A percentile compares a stretch with the other conserved stretches of the same genome.
These are phyloP conservation scores for Danio rerio DNA, from an alignment of 2,113 vertebrate genomes.

Conservation along the genomic window GRCz12tu NC_133190.1:43983001-43983500, in stretches of 20 bases:
- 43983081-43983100: conserved; percentile 62
- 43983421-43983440: too few species aligned
- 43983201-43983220: neutral
- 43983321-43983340: too few species aligned
- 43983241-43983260: neutral
- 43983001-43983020: neutral
- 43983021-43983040: conserved; percentile 52
- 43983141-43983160: conserved; percentile 67
- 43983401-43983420: too few species aligned
- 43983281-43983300: neutral
- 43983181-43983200: neutral
- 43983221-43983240: neutral
- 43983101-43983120: conserved; percentile 64
- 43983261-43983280: neutral
- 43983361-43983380: too few species aligned
- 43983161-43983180: conserved; percentile 72
- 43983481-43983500: too few species aligned
- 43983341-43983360: too few species aligned
- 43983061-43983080: conserved; percentile 63
- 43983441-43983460: too few species aligned
- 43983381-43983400: too few species aligned
- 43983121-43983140: conserved; percentile 65
- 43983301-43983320: too few species aligned
- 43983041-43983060: conserved; percentile 73
- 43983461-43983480: too few species aligned